phyloP scores from a whole-genome alignment of 2,797 vertebrate species.

The Sebastes taczanowskii region DNA sequence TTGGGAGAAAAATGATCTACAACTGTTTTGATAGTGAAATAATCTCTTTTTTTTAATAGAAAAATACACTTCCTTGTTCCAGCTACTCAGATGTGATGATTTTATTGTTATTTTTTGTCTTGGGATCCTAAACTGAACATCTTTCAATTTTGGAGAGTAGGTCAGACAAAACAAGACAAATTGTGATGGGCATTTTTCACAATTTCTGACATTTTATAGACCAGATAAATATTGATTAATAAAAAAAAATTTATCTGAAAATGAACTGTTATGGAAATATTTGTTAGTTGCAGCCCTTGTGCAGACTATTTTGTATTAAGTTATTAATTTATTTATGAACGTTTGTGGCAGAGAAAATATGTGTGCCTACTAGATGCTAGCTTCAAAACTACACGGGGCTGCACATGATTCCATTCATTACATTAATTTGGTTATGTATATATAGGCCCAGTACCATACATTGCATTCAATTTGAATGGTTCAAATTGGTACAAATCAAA shows the following conservation, averaged over 20 bases:
- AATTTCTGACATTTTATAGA: neutral
- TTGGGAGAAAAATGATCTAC: neutral
- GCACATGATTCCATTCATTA: neutral
- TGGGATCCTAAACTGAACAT: neutral
- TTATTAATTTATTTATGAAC: neutral
- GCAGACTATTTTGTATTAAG: neutral
- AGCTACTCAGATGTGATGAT: neutral
- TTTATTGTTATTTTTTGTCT: neutral
- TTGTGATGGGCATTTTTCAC: too few species aligned
- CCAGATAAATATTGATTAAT: neutral
- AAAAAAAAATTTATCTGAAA: neutral
- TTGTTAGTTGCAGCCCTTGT: neutral
- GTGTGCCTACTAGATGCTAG: neutral
- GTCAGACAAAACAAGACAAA: neutral
- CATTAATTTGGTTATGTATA: neutral
- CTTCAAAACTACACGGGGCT: neutral
- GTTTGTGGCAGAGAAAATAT: neutral
- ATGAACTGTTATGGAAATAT: neutral
- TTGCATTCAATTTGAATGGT: neutral
- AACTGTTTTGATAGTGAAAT: neutral
- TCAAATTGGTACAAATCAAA: neutral
- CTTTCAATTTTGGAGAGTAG: neutral
- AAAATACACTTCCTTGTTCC: neutral
- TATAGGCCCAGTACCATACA: neutral
- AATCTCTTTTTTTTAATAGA: neutral